These are phyloP conservation scores for Leptura quadrifasciata DNA, from an alignment of 2,888 invertebrate species.

Conservation along the genomic window DNA sequence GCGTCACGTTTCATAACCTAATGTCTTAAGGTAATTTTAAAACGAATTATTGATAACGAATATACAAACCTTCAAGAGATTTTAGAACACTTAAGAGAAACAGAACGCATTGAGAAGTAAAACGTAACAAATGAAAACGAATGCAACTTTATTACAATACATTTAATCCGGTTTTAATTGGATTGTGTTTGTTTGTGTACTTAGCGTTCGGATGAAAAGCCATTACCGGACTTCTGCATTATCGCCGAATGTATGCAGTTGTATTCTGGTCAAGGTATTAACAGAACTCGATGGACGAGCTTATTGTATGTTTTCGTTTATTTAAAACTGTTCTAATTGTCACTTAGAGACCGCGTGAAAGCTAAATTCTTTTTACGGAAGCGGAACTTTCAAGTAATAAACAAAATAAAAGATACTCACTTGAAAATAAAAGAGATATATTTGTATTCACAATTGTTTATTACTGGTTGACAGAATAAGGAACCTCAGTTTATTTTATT, in stretches of 20 bases:
- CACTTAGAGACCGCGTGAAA: background rate
- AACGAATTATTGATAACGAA: background rate
- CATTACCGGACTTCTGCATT: slow-evolving; percentile 22
- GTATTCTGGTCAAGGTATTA: background rate
- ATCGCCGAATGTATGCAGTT: slow-evolving; percentile 6
- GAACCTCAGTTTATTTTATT: no score
- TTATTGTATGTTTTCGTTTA: background rate
- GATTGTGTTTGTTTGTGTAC: slow-evolving; percentile 20
- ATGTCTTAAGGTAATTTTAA: no score
- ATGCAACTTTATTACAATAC: slow-evolving; percentile 15
- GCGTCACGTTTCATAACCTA: no score
- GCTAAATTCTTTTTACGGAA: background rate
- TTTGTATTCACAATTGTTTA: no score
- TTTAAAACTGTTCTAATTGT: background rate
- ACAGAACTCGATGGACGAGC: background rate
- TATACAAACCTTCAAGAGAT: background rate
- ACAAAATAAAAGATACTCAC: no score
- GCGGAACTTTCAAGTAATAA: background rate
- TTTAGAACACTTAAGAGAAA: background rate
- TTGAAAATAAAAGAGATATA: no score
- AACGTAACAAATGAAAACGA: background rate
- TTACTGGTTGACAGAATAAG: no score
- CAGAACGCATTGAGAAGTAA: background rate
- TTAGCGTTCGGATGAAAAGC: slow-evolving; percentile 6
- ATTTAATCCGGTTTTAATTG: slow-evolving; percentile 16